Evolutionary conservation across 2,113 vertebrate species (phyloP).

Genomic region (Lycaon pictus): DNA sequence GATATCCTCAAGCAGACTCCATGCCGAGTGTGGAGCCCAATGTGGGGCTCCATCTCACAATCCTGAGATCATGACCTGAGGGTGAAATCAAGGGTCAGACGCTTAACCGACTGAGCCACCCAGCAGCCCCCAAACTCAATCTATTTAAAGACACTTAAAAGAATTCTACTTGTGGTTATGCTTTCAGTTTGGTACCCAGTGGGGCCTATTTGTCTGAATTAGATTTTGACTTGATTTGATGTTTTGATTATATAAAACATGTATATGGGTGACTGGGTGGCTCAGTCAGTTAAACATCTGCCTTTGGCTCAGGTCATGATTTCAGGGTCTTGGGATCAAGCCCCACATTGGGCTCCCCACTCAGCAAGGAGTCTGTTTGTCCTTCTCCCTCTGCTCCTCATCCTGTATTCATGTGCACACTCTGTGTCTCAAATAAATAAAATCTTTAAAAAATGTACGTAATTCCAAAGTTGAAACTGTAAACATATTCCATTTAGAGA

Average conservation of each 20-base stretch:
- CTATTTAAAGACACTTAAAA: constrained; percentile 61
- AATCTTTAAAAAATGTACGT: background rate
- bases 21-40: background rate
- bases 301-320: background rate
- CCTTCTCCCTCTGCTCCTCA: background rate
- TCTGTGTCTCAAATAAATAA: background rate
- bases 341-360: background rate
- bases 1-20: background rate
- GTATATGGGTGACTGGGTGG: background rate
- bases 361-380: background rate
- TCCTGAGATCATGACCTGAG: background rate
- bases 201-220: constrained; percentile 62
- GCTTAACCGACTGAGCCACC: background rate
- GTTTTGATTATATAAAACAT: constrained; percentile 55
- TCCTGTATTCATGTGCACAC: background rate
- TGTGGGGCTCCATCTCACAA: background rate
- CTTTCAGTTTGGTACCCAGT: constrained; percentile 46
- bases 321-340: background rate
- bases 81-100: background rate
- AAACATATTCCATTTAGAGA: constrained; percentile 39
- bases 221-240: constrained; percentile 65
- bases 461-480: constrained; percentile 43
- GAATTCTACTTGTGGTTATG: constrained; percentile 27
- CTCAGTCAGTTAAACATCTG: background rate
- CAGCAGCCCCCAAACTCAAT: background rate